These are phyloP conservation scores for Sogatella furcifera DNA, from an alignment of 1,140 invertebrate genomes.

Conservation along the genomic window DNA sequence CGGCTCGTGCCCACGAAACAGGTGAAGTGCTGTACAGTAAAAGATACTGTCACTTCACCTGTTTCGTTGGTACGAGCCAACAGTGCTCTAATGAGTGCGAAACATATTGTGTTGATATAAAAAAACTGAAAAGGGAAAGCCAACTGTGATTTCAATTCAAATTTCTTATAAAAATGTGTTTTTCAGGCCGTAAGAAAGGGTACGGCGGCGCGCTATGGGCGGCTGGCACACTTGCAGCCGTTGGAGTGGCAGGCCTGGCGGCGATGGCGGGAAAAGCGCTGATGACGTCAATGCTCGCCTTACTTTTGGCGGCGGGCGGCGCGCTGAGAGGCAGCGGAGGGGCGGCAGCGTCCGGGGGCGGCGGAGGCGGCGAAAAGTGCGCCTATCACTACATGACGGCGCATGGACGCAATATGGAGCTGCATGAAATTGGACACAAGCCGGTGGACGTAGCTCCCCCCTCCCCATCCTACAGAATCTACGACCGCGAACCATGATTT, in stretches of 20 bases:
- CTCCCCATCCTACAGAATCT: neutral
- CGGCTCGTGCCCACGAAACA: no score
- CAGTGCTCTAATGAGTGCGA: no score
- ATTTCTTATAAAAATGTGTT: neutral
- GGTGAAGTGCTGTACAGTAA: no score
- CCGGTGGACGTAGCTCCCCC: neutral
- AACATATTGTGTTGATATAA: no score
- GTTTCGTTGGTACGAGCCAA: no score
- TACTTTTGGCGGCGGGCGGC: constrained; percentile 62
- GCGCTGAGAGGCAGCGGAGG: constrained; percentile 48
- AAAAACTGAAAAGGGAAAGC: no score
- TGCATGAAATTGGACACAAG: neutral
- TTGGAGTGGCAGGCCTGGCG: constrained; percentile 60
- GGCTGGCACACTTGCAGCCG: constrained; percentile 52
- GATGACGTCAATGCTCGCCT: constrained; percentile 67
- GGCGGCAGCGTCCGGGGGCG: constrained; percentile 45
- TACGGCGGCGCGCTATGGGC: constrained; percentile 6
- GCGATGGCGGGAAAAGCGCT: constrained; percentile 68
- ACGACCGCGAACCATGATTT: neutral
- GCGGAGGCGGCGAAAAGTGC: constrained; percentile 30
- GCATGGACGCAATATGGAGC: constrained; percentile 1
- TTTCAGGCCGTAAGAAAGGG: constrained; percentile 7
- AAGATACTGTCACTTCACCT: no score
- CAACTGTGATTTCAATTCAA: neutral
- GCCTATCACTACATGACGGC: constrained; percentile 38